Base-by-base conservation (phyloP, 2,113 vertebrate species). In the Trichechus manatus region DNA sequence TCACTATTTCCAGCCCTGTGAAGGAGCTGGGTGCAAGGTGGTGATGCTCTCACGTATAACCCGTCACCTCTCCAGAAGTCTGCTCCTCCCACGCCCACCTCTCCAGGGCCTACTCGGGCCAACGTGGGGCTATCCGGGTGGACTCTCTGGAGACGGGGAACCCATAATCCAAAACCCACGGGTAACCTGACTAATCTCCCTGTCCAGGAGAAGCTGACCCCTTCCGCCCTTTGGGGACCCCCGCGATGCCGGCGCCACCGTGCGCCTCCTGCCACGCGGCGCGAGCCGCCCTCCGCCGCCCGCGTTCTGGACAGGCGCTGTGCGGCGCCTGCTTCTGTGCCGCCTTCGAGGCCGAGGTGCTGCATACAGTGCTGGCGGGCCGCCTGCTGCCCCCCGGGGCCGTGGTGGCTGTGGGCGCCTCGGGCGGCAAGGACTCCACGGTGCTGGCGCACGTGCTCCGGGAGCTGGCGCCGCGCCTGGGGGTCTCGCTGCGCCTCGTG, bases 351-450 rank as follows among this genome's bases (percentile, higher is more conserved):
- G 99, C 99, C 88, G 99, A 99, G 97, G 98, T 99, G 29, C 99
- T 99, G 97, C 98, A 97, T 94, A 99, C 99, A 0, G 99, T 99
- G 15, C 82, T 97, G 8, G 79, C 98, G 0, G 99, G 98, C 22
- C 87, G 98, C 56, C 98, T 99, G 61, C 99, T 99, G 92, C 98
- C 97, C 44, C 94, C 95, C 0, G 99, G 99, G 0, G 99, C 99
- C 74, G 98, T 96, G 1, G 99, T 99, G 22, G 99, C 98, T 4
- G 99, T 99, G 11, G 99, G 99, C 0, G 99, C 99, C 9, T 99
- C 99, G 0, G 99, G 99, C 0, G 99, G 99, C 68, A 99, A 99
- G 88, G 99, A 99, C 98, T 99, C 99, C 78, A 99, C 99, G 0
- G 99, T 99, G 77, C 98, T 99, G 9, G 99, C 99, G 0, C 99